These are phyloP conservation scores for Choloepus hoffmanni DNA, from an alignment of 2,113 vertebrate species.

Conservation along the genomic window DNA sequence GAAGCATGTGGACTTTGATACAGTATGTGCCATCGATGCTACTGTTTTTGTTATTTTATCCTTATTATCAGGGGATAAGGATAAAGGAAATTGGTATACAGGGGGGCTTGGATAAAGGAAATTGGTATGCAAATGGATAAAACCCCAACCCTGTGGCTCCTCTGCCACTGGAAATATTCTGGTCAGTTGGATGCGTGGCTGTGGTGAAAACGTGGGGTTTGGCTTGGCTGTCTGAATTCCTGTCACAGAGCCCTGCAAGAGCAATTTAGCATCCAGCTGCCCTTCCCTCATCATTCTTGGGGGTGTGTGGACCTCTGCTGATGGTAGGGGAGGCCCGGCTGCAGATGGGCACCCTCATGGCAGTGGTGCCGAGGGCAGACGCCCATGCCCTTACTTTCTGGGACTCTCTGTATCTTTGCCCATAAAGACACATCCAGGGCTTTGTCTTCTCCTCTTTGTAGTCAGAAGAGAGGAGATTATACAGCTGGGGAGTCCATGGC, in stretches of 20 bases:
- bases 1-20: not conserved
- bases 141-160: not conserved
- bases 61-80: not conserved
- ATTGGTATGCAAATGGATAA: constrained; percentile 32
- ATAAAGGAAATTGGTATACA: not conserved
- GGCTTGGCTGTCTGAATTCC: not conserved
- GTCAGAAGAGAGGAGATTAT: not conserved
- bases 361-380: not conserved
- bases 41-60: not conserved
- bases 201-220: not conserved
- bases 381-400: not conserved
- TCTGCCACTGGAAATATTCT: not conserved
- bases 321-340: not conserved
- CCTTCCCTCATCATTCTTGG: not conserved
- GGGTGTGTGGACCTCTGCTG: not conserved
- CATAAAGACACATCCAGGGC: not conserved
- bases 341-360: not conserved
- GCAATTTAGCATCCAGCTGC: not conserved
- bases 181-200: not conserved
- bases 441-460: not conserved
- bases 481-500: not conserved
- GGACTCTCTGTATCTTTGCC: not conserved
- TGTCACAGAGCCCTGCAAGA: not conserved
- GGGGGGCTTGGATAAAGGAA: not conserved
- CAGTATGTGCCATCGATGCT: not conserved